Conservation (phyloP, 2,113 vertebrate genomes). For the Lontra canadensis region DNA sequence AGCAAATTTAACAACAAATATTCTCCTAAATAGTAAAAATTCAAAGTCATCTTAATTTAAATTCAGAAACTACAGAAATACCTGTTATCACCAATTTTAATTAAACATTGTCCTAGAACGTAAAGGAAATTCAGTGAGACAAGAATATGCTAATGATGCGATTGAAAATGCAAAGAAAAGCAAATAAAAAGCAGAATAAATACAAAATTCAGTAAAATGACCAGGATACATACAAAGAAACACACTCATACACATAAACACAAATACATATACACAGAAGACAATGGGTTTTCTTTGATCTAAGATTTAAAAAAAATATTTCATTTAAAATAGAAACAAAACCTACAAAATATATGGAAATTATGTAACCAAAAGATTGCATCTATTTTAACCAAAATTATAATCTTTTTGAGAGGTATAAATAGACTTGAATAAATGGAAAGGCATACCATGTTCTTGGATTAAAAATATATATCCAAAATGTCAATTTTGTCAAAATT, state of each 20-base stretch:
- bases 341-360: background rate
- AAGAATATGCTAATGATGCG: background rate
- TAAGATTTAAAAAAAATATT: background rate
- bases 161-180: background rate
- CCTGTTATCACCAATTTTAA: background rate
- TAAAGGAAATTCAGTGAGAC: slow-evolving; percentile 5
- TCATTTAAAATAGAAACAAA: background rate
- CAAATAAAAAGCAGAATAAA: background rate
- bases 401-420: background rate
- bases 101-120: background rate
- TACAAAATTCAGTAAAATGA: background rate
- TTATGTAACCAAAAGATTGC: background rate
- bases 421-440: slow-evolving; percentile 1
- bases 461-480: slow-evolving; percentile 34
- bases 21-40: background rate
- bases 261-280: background rate
- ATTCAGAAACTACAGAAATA: slow-evolving; percentile 22
- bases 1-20: slow-evolving; percentile 4
- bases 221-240: background rate
- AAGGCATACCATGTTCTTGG: background rate
- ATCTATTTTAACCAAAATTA: slow-evolving; percentile 28
- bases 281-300: slow-evolving; percentile 14
- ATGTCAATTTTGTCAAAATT: slow-evolving; percentile 24
- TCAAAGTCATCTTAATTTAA: slow-evolving; percentile 6
- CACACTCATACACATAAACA: background rate